These are phyloP conservation scores for Beris chalybata DNA, from an alignment of 2,888 invertebrate species.

Conservation along the genomic window DNA sequence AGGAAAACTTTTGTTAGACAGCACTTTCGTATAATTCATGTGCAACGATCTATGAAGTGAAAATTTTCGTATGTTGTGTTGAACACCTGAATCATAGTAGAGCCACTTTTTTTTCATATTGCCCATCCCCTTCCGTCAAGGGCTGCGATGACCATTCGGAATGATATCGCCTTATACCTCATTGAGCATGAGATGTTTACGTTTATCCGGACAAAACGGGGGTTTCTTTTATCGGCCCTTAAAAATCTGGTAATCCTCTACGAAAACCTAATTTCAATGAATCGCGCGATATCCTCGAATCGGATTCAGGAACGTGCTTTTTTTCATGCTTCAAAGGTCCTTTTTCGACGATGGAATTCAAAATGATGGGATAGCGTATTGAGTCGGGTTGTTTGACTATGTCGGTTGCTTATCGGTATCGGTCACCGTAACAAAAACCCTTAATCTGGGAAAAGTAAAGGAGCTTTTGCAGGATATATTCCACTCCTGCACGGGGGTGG, in stretches of 20 bases:
- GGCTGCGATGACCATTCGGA: slow-evolving; percentile 2
- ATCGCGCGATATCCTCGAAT: not conserved
- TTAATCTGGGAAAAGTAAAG: no score
- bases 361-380: no score
- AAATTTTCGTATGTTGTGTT: slow-evolving; percentile 1
- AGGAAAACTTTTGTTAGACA: not conserved
- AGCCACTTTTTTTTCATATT: not conserved
- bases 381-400: no score
- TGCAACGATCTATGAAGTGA: not conserved
- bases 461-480: no score
- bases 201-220: slow-evolving; percentile 3
- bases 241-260: slow-evolving; percentile 3
- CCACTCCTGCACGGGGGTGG: no score
- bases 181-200: slow-evolving; percentile 16
- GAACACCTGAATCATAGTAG: not conserved
- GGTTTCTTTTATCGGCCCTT: slow-evolving; percentile 4
- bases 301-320: no score
- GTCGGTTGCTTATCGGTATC: no score
- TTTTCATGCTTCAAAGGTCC: no score
- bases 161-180: not conserved
- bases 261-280: slow-evolving; percentile 4
- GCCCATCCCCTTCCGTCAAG: not conserved
- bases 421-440: no score
- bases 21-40: not conserved
- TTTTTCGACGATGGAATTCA: no score